Base-by-base conservation (phyloP, 2,113 vertebrate genomes). In the Connochaetes taurinus region DNA sequence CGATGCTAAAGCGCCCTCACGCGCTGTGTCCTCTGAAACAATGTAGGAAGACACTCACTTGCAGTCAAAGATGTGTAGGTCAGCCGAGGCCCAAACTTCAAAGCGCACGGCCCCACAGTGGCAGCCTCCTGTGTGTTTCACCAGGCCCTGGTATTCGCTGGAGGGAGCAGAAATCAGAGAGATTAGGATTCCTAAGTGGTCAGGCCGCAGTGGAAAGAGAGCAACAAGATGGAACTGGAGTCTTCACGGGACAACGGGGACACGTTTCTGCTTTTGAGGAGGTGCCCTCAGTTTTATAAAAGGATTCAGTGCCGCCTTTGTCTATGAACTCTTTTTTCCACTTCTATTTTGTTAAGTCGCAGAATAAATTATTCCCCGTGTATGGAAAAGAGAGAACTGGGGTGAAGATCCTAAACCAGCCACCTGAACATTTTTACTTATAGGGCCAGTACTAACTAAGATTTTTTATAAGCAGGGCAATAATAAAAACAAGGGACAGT, bases 51-150 rank as follows among this genome's bases (percentile, higher is more conserved):
- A 93, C 47, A 99, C 99, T 98, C 98, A 99, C 99, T 99, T 99
- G 99, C 99, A 99, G 40, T 99, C 99, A 95, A 99, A 99, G 96
- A 99, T 99, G 50, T 99, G 99, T 67, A 99, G 98, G 97, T 99
- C 98, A 53, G 99, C 98, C 1, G 99, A 98, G 80, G 98, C 99
- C 99, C 99, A 99, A 82, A 99, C 99, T 98, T 99, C 99, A 95
- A 99, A 99, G 71, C 99, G 99, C 60, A 99, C 97, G 0, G 99
- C 99, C 17, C 99, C 99, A 8, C 99, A 99, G 98, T 99, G 99
- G 94, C 99, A 99, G 82, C 99, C 99, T 27, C 99, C 99, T 0
- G 98, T 99, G 97, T 99, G 99, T 87, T 99, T 99, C 96, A 99
- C 99, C 94, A 99, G 98, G n/a, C 99, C 99, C 97, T 98, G 98